Evolutionary conservation across 1,140 invertebrate species (phyloP).

Genomic region (Dendrolimus kikuchii): DNA sequence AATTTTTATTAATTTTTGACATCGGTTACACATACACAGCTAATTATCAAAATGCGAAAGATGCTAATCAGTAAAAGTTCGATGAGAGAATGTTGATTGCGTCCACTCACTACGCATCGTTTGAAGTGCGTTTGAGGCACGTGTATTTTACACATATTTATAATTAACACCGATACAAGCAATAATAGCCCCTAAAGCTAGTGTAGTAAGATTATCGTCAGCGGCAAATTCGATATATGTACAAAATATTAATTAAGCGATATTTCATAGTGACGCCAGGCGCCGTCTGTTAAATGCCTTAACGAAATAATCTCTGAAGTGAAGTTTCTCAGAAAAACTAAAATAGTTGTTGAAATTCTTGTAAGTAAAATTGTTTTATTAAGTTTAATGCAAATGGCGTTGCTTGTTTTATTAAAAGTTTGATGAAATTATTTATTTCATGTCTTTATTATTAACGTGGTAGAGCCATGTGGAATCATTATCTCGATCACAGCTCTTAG

Average conservation of each 20-base stretch:
- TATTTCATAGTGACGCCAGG: slow-evolving; percentile 37
- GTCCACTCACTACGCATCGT: slow-evolving; percentile 31
- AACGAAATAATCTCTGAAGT: slow-evolving; percentile 42
- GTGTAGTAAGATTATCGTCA: slow-evolving; percentile 16
- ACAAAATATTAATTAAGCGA: slow-evolving; percentile 47
- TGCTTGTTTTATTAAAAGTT: no score
- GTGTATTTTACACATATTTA: slow-evolving; percentile 17
- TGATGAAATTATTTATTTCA: no score
- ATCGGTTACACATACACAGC: no score
- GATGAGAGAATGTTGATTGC: slow-evolving; percentile 42
- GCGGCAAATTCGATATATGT: slow-evolving; percentile 11
- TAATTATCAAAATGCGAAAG: slow-evolving; percentile 11
- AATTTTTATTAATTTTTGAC: no score
- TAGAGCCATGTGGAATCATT: no score
- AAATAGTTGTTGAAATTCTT: no score
- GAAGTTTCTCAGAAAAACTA: slow-evolving; percentile 24
- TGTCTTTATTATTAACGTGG: no score
- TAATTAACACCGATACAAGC: slow-evolving; percentile 8
- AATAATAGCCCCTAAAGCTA: slow-evolving; percentile 21
- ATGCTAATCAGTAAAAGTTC: slow-evolving; percentile 16
- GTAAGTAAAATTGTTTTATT: no score
- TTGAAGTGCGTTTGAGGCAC: slow-evolving; percentile 35
- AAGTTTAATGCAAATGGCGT: no score
- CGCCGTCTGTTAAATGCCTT: slow-evolving; percentile 44
- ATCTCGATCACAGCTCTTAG: no score